These are phyloP conservation scores for Phaenicophaeus curvirostris DNA, from an alignment of 2,797 vertebrate species.

Conservation along the genomic window DNA sequence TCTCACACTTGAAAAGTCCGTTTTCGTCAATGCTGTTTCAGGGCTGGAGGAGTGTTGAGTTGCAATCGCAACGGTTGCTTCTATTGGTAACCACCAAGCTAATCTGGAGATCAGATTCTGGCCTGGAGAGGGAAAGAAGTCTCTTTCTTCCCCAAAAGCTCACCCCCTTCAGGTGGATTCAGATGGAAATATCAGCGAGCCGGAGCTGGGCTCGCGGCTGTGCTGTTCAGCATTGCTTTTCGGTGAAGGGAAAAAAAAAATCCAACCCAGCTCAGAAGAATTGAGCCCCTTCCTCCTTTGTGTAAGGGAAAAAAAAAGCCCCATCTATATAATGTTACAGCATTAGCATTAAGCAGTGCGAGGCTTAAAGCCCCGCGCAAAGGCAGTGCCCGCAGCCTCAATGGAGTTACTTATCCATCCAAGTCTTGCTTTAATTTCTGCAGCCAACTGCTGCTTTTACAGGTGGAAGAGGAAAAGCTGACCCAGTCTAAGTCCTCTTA, in stretches of 20 bases:
- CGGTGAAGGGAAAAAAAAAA: conserved; percentile 57
- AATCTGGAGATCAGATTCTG: conserved; percentile 78
- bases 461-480: conserved; percentile 20
- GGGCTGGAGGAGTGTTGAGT: conserved; percentile 67
- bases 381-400: conserved; percentile 55
- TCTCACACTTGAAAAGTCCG: conserved; percentile 67
- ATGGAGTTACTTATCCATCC: conserved; percentile 53
- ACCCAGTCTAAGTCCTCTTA: not conserved
- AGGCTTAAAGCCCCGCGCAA: conserved; percentile 69
- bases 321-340: conserved; percentile 85
- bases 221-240: conserved; percentile 77
- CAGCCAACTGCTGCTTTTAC: not conserved
- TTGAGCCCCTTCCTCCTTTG: conserved; percentile 80
- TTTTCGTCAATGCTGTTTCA: conserved; percentile 39
- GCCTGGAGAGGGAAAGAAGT: conserved; percentile 73
- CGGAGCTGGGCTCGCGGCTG: conserved; percentile 72
- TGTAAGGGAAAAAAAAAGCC: conserved; percentile 72
- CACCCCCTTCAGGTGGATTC: conserved; percentile 80
- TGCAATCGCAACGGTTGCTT: conserved; percentile 68
- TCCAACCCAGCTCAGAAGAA: conserved; percentile 36
- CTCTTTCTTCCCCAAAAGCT: conserved; percentile 80
- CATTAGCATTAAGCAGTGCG: conserved; percentile 87
- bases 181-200: conserved; percentile 84
- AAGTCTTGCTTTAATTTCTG: conserved; percentile 15
- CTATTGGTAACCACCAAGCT: conserved; percentile 76